These are phyloP conservation scores for Syrphus vitripennis DNA, from an alignment of 2,888 invertebrate genomes.

Conservation along the genomic window DNA sequence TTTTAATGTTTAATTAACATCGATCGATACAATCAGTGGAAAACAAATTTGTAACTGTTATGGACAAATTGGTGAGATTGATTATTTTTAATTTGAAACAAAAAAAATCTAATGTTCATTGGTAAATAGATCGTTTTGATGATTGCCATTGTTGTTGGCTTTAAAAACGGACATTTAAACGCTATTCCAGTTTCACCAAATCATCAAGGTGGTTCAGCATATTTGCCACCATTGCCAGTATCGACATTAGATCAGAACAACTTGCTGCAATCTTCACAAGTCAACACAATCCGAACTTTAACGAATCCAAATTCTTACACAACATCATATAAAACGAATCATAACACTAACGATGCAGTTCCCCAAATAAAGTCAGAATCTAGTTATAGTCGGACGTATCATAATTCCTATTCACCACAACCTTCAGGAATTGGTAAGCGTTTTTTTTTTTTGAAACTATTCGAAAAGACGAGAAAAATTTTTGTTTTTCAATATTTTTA, in stretches of 20 bases:
- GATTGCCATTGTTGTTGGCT: slow-evolving; percentile 10
- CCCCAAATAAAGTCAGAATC: slow-evolving; percentile 45
- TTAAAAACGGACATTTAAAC: slow-evolving; percentile 7
- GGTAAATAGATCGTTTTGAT: slow-evolving; percentile 32
- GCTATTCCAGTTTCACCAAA: slow-evolving; percentile 20
- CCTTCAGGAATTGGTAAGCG: slow-evolving; percentile 72
- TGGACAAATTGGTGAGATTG: neutral
- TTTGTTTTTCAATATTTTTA: too few species aligned
- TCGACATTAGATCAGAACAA: neutral
- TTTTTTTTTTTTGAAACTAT: neutral
- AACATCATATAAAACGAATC: slow-evolving; percentile 52
- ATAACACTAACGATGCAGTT: slow-evolving; percentile 25
- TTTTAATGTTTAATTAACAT: neutral
- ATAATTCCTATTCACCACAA: slow-evolving; percentile 73
- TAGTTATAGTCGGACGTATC: slow-evolving; percentile 48
- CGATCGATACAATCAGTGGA: neutral
- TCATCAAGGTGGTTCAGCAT: slow-evolving; percentile 17
- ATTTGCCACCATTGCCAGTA: slow-evolving; percentile 43
- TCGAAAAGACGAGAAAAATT: slow-evolving; percentile 38
- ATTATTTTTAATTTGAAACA: neutral
- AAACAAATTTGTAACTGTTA: neutral
- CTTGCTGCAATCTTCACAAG: slow-evolving; percentile 12
- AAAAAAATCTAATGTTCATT: neutral
- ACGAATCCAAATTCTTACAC: slow-evolving; percentile 34
- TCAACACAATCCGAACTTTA: slow-evolving; percentile 11